Conservation (phyloP, 2,113 vertebrate genomes). For the Delphinapterus leucas region DNA sequence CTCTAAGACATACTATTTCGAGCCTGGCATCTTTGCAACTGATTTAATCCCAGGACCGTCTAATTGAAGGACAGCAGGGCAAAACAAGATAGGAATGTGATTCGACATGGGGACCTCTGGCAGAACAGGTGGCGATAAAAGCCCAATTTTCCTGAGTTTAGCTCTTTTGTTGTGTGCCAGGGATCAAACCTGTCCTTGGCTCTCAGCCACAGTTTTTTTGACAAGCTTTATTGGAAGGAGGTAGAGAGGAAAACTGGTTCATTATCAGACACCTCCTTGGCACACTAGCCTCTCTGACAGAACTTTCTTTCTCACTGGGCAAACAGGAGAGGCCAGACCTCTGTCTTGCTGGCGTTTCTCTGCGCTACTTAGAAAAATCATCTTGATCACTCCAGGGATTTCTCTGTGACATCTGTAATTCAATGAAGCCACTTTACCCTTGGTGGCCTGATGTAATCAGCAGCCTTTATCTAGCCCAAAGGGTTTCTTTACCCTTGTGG, state of each 20-base stretch:
- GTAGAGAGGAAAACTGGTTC: slow-evolving; percentile 33
- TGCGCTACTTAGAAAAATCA: not conserved
- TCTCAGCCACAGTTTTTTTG: not conserved
- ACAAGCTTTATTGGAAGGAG: slow-evolving; percentile 48
- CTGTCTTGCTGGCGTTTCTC: not conserved
- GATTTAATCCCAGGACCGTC: not conserved
- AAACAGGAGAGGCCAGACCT: not conserved
- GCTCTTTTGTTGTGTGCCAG: not conserved
- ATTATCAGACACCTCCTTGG: slow-evolving; percentile 38
- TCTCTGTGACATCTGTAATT: not conserved
- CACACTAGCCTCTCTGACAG: not conserved
- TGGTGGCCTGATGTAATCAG: not conserved
- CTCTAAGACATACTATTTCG: not conserved
- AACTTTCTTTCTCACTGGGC: not conserved
- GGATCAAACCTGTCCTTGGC: slow-evolving; percentile 7
- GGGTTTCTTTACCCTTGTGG: not conserved
- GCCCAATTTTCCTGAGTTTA: not conserved
- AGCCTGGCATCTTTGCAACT: not conserved
- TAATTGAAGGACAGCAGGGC: not conserved
- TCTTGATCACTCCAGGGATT: not conserved
- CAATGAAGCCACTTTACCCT: not conserved
- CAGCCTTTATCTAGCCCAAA: not conserved
- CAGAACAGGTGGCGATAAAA: not conserved
- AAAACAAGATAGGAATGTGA: not conserved
- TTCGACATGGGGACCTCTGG: not conserved